A percentile compares a stretch with the other conserved stretches of the same genome.
These are phyloP conservation scores for Myripristis jacobus DNA, from an alignment of 2,797 vertebrate genomes.

Conservation along the genomic window DNA sequence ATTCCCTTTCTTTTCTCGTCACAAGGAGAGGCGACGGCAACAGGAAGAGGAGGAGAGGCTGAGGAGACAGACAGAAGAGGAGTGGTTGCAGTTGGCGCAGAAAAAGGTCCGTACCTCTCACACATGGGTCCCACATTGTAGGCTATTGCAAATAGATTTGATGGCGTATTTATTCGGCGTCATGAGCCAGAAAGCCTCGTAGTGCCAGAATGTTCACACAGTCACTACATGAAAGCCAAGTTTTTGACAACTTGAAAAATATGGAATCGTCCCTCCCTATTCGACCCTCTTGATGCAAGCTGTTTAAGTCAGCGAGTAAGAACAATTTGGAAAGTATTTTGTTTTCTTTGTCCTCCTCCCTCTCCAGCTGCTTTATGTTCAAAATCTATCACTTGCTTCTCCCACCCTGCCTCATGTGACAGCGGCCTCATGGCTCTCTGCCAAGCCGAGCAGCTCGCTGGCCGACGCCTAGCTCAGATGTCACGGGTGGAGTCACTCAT, in stretches of 20 bases:
- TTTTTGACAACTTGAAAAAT: too few species aligned
- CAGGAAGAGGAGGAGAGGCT: slow-evolving; percentile 33
- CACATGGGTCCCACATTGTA: slow-evolving; percentile 2
- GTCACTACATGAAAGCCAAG: background rate
- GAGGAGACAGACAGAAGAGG: slow-evolving; percentile 27
- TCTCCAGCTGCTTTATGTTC: slow-evolving; percentile 41
- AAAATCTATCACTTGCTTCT: slow-evolving; percentile 24
- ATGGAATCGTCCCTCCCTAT: too few species aligned
- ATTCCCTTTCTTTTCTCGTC: background rate
- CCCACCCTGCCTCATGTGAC: slow-evolving; percentile 40
- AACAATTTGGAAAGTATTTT: background rate
- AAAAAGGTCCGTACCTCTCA: slow-evolving; percentile 28
- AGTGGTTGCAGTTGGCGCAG: slow-evolving; percentile 24
- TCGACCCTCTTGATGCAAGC: background rate
- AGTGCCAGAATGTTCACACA: too few species aligned
- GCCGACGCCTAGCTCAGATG: slow-evolving; percentile 26
- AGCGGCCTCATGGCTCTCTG: background rate
- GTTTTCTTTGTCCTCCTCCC: slow-evolving; percentile 18
- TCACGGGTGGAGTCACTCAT: slow-evolving; percentile 44
- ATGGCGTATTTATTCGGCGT: background rate
- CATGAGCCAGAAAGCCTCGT: too few species aligned
- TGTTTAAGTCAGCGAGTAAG: background rate
- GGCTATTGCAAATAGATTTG: background rate
- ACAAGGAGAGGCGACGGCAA: slow-evolving; percentile 19
- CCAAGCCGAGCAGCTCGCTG: background rate